These are phyloP conservation scores for Corvus cornix DNA, from an alignment of 2,113 vertebrate genomes.

Conservation along the genomic window DNA sequence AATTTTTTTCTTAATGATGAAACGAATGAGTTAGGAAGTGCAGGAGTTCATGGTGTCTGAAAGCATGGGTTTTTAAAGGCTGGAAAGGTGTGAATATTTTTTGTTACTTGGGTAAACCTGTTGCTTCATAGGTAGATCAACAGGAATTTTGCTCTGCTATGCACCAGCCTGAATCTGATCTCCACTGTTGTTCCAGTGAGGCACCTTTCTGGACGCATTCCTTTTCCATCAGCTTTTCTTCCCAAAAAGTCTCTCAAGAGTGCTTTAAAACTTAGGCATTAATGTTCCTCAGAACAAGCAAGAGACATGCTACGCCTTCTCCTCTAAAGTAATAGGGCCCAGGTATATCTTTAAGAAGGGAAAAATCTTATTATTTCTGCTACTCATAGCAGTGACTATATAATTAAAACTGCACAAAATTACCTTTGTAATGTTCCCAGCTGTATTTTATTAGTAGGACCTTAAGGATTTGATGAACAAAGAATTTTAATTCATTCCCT, in stretches of 20 bases:
- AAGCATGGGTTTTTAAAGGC: not conserved
- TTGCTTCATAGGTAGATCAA: not conserved
- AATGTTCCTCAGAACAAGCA: not conserved
- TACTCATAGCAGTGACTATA: not conserved
- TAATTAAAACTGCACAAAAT: constrained; percentile 53
- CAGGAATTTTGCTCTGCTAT: not conserved
- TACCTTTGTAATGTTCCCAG: constrained; percentile 10
- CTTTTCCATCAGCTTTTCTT: not conserved
- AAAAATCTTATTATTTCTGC: not conserved
- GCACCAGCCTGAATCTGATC: not conserved
- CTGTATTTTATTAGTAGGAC: constrained; percentile 14
- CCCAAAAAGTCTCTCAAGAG: not conserved
- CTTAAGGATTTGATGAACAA: constrained; percentile 33
- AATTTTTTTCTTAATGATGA: not conserved
- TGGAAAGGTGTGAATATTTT: rapidly evolving
- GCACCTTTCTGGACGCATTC: not conserved
- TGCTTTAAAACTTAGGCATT: not conserved
- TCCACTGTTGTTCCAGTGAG: not conserved
- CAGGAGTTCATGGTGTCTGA: not conserved
- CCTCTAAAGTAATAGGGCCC: not conserved
- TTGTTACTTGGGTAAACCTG: not conserved
- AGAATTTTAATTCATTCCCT: constrained; percentile 3
- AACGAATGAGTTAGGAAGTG: not conserved
- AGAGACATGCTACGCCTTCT: not conserved
- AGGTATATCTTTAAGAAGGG: not conserved